Percentiles rank a stretch among this genome's conserved stretches.
These are phyloP conservation scores for Eristalis tenax DNA, from an alignment of 2,888 invertebrate species.

Conservation along the genomic window DNA sequence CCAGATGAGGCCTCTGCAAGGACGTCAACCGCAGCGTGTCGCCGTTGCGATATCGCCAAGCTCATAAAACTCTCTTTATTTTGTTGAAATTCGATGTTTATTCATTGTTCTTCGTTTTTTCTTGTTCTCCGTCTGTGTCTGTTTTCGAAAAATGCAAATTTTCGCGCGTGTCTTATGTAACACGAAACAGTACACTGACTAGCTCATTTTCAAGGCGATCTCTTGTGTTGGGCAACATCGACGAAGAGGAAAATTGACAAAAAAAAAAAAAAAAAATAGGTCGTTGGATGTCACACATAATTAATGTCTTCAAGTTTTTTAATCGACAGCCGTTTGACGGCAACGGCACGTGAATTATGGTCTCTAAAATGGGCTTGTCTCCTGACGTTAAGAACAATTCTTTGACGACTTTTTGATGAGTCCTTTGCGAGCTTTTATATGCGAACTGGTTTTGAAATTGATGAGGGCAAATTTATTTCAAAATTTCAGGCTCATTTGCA, in stretches of 20 bases:
- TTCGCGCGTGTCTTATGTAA: not conserved
- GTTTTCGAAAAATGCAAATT: not conserved
- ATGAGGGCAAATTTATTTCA: constrained; percentile 2
- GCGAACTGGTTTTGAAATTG: not conserved
- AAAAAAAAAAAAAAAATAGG: not conserved
- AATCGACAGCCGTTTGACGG: not conserved
- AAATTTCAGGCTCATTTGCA: no score
- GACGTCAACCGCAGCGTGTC: not conserved
- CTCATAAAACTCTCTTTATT: not conserved
- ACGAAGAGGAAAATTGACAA: not conserved
- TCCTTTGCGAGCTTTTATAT: not conserved
- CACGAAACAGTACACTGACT: not conserved
- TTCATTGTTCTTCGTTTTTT: not conserved
- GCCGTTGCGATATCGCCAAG: not conserved
- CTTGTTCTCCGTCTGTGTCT: not conserved
- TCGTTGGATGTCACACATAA: not conserved
- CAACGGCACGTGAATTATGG: not conserved
- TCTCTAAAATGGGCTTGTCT: not conserved
- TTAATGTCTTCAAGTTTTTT: not conserved
- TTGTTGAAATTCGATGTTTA: not conserved
- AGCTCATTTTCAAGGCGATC: not conserved
- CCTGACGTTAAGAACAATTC: not conserved
- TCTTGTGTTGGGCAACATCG: not conserved
- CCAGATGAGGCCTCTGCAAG: not conserved
- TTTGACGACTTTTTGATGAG: not conserved